Conservation (phyloP, 2,888 invertebrate genomes). For the Tribolium freemani region DNA sequence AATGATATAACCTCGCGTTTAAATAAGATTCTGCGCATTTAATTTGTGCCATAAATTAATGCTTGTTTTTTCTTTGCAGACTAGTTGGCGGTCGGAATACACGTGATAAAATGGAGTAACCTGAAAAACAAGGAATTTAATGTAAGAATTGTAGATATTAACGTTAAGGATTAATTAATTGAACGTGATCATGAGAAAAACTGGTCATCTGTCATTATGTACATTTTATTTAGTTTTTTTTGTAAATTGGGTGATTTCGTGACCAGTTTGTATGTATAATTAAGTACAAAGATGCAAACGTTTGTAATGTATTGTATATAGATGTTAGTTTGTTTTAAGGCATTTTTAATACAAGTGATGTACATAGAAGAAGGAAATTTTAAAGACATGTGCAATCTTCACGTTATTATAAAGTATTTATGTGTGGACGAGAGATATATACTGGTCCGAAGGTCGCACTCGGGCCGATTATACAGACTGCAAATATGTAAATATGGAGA, state of each 20-base stretch:
- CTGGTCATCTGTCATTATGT: conserved; percentile 54
- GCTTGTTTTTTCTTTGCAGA: conserved; percentile 71
- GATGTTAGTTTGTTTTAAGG: conserved; percentile 64
- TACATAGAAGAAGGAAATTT: conserved; percentile 58
- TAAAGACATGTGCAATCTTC: conserved; percentile 63
- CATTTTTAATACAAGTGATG: conserved; percentile 64
- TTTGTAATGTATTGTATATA: conserved; percentile 67
- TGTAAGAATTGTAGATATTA: conserved; percentile 59
- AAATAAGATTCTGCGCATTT: too few species aligned
- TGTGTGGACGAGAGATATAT: conserved; percentile 50
- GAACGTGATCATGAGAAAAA: conserved; percentile 56
- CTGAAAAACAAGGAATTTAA: conserved; percentile 55
- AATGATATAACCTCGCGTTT: too few species aligned
- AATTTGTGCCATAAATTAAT: conserved; percentile 30
- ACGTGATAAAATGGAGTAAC: conserved; percentile 81
- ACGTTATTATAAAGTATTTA: conserved; percentile 55
- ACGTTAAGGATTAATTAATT: conserved; percentile 50
- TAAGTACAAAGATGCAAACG: conserved; percentile 66
- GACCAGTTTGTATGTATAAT: conserved; percentile 61
- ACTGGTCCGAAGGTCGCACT: conserved; percentile 27
- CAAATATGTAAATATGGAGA: conserved; percentile 53
- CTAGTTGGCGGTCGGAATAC: conserved; percentile 93
- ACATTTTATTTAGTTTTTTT: conserved; percentile 55
- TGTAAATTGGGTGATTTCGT: conserved; percentile 55
- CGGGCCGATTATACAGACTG: conserved; percentile 50